Evolutionary conservation across 2,113 vertebrate species (phyloP).

Genomic region (Podocnemis expansa): DNA sequence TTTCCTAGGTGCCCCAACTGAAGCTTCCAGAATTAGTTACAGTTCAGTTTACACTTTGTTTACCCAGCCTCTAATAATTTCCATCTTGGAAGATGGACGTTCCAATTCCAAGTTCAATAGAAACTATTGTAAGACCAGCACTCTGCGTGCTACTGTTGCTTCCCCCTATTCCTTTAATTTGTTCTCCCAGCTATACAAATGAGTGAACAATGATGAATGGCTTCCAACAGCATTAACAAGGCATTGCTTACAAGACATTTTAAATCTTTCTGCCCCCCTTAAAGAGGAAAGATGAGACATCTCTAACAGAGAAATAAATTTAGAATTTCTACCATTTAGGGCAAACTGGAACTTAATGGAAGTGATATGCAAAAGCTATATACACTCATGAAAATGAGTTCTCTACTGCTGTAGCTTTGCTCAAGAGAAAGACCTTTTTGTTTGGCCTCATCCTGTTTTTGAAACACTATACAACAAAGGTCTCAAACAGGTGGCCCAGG

Average conservation of each 20-base stretch:
- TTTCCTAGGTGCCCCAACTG: neutral
- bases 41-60: neutral
- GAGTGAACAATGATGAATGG: neutral
- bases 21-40: neutral
- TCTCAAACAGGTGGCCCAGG: too few species aligned
- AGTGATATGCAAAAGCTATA: neutral
- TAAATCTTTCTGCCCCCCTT: neutral
- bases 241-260: neutral
- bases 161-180: neutral
- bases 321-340: neutral
- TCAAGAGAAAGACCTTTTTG: neutral
- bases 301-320: neutral
- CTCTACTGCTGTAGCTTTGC: neutral
- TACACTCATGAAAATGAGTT: neutral
- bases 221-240: neutral
- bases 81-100: neutral
- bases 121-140: neutral
- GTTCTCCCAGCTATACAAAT: neutral
- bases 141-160: neutral
- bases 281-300: neutral
- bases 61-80: neutral
- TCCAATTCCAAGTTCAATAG: neutral
- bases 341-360: neutral
- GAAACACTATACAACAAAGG: neutral
- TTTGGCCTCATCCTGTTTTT: neutral